Conservation (phyloP, 2,113 vertebrate species). For the Pituophis catenifer region DNA sequence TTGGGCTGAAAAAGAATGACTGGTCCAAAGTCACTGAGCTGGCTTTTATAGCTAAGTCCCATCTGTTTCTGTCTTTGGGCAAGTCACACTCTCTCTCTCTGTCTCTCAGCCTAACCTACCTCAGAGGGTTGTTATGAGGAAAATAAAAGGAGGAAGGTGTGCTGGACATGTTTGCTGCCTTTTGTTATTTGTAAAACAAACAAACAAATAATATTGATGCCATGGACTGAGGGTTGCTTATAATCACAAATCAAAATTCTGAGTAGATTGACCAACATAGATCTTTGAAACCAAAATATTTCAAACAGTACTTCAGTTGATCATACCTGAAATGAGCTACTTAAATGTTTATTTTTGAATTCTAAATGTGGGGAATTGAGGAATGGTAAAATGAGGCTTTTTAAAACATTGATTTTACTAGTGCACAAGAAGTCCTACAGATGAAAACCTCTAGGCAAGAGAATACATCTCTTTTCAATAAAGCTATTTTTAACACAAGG, state of each 20-base stretch:
- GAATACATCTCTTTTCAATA: constrained; percentile 13
- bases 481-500: constrained; percentile 31
- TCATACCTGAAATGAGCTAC: neutral
- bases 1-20: neutral
- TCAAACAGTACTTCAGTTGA: neutral
- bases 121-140: neutral
- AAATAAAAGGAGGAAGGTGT: neutral
- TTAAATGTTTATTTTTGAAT: constrained; percentile 30
- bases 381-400: neutral
- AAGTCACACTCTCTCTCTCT: too few species aligned
- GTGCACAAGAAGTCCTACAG: constrained; percentile 29
- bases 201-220: neutral
- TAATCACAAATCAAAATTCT: neutral
- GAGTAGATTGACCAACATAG: neutral
- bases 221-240: neutral
- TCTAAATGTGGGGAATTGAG: constrained; percentile 8
- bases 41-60: neutral
- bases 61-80: neutral
- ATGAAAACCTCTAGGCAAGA: constrained; percentile 24
- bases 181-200: neutral
- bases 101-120: neutral
- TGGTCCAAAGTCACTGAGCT: neutral
- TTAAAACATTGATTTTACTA: constrained; percentile 1
- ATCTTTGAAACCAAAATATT: neutral
- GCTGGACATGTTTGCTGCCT: neutral